Conservation (phyloP, 2,113 vertebrate genomes). For the Rafetus swinhoei region DNA sequence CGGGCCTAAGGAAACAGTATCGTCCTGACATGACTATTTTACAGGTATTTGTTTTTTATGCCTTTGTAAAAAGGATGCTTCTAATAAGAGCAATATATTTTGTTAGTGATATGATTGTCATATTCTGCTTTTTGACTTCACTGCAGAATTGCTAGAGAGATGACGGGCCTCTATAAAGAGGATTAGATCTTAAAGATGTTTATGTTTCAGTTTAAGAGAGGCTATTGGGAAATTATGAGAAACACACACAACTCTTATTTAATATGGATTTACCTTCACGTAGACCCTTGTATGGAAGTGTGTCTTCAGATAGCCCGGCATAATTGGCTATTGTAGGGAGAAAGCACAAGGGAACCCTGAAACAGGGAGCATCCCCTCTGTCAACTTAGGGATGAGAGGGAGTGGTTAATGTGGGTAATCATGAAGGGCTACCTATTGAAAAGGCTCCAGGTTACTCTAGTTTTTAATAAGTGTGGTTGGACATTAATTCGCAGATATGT, state of each 20-base stretch:
- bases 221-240: background rate
- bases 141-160: background rate
- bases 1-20: conserved; percentile 85
- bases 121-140: background rate
- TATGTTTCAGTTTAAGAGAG: background rate
- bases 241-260: background rate
- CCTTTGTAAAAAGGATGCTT: background rate
- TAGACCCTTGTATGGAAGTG: background rate
- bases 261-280: background rate
- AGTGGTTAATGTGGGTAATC: background rate
- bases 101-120: background rate
- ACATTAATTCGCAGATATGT: background rate
- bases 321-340: background rate
- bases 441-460: background rate
- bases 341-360: background rate
- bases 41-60: conserved; percentile 74
- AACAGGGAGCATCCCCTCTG: background rate
- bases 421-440: background rate
- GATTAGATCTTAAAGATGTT: background rate
- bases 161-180: background rate
- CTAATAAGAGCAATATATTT: background rate
- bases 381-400: background rate
- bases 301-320: background rate
- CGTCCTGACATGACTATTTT: conserved; percentile 87
- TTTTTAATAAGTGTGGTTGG: background rate